Evolutionary conservation across 2,888 invertebrate genomes (phyloP).

Genomic region (Theodoxus fluviatilis): DNA sequence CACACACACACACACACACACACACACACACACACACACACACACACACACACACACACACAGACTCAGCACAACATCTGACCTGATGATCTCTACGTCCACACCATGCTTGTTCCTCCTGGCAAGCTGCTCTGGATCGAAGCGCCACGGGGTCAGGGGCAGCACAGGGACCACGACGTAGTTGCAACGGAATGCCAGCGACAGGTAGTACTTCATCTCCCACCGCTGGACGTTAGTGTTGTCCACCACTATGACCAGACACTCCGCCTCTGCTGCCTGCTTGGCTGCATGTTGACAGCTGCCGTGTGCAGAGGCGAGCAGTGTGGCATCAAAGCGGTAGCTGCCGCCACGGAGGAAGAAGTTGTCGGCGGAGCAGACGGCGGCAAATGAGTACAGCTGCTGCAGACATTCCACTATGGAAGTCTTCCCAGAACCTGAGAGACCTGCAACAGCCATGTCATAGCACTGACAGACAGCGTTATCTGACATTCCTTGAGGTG

Average conservation of each 20-base stretch:
- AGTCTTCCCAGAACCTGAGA: conserved; percentile 65
- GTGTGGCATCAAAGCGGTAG: conserved; percentile 48
- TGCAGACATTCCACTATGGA: conserved; percentile 52
- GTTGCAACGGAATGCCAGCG: conserved; percentile 46
- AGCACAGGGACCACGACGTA: conserved; percentile 60
- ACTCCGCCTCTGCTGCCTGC: conserved; percentile 43
- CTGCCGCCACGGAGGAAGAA: conserved; percentile 51
- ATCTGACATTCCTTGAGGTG: too few relatives aligned
- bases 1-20: not conserved
- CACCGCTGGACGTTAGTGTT: conserved; percentile 63
- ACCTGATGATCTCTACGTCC: conserved; percentile 38
- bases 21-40: conserved; percentile 6
- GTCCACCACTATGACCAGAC: conserved; percentile 60
- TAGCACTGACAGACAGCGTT: too few relatives aligned
- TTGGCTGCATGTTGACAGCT: conserved; percentile 54
- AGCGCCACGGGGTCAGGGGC: conserved; percentile 62
- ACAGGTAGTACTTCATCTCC: conserved; percentile 60
- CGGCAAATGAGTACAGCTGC: conserved; percentile 42
- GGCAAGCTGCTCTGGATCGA: conserved; percentile 51
- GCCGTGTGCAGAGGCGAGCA: conserved; percentile 58
- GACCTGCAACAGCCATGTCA: too few relatives aligned
- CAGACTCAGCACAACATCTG: conserved; percentile 30
- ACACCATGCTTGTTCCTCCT: conserved; percentile 53
- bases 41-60: conserved; percentile 19
- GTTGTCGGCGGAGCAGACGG: conserved; percentile 63